phyloP scores from a whole-genome alignment of 1,140 invertebrate genomes.

The Pseudobourletiella spinata region DNA sequence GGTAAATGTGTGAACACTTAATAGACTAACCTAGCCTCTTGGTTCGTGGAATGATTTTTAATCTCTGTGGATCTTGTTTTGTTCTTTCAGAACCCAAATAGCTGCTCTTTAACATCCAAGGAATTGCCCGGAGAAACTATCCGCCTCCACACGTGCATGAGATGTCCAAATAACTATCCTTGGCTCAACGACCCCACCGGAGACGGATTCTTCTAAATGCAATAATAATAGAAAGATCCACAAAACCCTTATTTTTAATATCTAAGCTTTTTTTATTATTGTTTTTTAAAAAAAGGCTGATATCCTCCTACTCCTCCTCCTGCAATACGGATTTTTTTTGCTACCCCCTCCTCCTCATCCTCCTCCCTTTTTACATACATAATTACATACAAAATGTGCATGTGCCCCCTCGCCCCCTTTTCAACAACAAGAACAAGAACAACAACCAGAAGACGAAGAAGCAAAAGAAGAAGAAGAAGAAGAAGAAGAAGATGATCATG shows the following conservation, averaged over 20 bases:
- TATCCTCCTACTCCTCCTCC: too few species aligned
- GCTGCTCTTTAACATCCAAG: constrained; percentile 81
- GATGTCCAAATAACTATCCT: constrained; percentile 85
- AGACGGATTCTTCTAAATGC: constrained; percentile 71
- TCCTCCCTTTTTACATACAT: too few species aligned
- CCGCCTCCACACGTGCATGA: constrained; percentile 82
- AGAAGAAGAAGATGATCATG: not conserved
- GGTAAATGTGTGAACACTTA: constrained; percentile 20
- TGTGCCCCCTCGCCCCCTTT: too few species aligned
- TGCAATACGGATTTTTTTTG: not conserved
- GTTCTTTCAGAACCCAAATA: constrained; percentile 51
- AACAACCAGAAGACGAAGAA: not conserved
- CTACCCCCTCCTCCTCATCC: too few species aligned
- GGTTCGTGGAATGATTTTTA: too few species aligned
- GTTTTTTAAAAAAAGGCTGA: constrained; percentile 7
- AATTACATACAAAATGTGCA: too few species aligned
- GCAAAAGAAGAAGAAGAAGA: not conserved
- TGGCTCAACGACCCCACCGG: constrained; percentile 88
- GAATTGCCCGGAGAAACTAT: constrained; percentile 87
- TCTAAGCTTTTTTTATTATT: not conserved
- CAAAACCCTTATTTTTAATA: not conserved
- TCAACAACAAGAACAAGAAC: not conserved
- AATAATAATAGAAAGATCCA: not conserved
- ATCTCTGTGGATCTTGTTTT: not conserved
- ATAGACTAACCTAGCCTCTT: too few species aligned